A percentile compares a stretch with the other conserved stretches of the same genome.
Evolutionary conservation across 2,797 vertebrate species (phyloP).

Genomic region (Megaceryle alcyon): DNA sequence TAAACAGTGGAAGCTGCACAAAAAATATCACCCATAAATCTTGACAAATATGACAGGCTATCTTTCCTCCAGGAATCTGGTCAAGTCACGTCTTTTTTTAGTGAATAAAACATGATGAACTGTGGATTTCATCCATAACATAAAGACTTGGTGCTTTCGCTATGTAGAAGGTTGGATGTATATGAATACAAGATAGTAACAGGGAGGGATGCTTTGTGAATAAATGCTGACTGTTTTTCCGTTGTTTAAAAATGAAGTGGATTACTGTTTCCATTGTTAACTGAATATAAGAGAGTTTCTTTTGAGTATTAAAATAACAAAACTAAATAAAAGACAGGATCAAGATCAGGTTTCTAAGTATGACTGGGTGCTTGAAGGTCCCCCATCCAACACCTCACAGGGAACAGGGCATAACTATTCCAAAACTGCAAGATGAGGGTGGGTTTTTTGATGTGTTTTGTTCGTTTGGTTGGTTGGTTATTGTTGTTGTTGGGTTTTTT

Average conservation of each 20-base stretch:
- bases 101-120: conserved; percentile 61
- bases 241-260: not conserved
- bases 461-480: too few species aligned
- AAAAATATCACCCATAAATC: conserved; percentile 68
- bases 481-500: not conserved
- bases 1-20: not conserved
- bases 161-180: conserved; percentile 27
- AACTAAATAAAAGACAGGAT: not conserved
- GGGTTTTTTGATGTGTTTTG: too few species aligned
- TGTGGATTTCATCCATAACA: conserved; percentile 62
- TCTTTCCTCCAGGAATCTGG: conserved; percentile 63
- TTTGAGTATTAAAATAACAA: not conserved
- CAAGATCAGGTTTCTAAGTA: not conserved
- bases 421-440: not conserved
- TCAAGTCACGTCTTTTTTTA: conserved; percentile 69
- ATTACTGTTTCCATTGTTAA: not conserved
- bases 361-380: not conserved
- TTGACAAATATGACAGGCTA: conserved; percentile 61
- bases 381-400: not conserved
- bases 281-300: not conserved
- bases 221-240: conserved; percentile 25
- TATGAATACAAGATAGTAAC: conserved; percentile 38
- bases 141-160: conserved; percentile 60
- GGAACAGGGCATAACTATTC: not conserved
- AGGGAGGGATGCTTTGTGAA: not conserved